Conservation (phyloP, 1,140 invertebrate species). For the Tetramorium simillimum region DNA sequence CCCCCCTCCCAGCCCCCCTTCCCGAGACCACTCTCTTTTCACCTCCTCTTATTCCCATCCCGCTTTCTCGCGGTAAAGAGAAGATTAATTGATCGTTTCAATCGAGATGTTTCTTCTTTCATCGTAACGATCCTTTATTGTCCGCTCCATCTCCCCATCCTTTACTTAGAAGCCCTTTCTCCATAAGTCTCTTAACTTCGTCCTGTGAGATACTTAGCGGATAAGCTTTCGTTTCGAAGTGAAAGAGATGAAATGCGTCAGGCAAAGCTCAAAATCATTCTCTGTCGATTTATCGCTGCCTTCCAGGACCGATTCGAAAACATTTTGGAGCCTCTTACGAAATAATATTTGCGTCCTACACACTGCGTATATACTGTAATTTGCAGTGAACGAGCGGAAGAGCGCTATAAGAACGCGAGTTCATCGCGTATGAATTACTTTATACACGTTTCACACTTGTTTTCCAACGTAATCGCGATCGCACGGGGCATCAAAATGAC, state of each 20-base stretch:
- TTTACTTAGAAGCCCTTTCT: background rate
- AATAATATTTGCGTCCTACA: conserved; percentile 23
- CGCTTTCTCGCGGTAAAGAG: conserved; percentile 47
- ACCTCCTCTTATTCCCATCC: conserved; percentile 13
- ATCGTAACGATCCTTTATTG: conserved; percentile 40
- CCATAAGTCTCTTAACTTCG: conserved; percentile 31
- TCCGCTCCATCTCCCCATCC: background rate
- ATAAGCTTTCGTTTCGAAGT: conserved; percentile 59
- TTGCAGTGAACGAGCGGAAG: conserved; percentile 2
- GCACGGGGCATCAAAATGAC: conserved; percentile 16
- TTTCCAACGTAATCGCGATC: background rate
- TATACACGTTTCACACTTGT: background rate
- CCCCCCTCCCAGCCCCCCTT: conserved; percentile 33
- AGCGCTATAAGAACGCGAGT: background rate
- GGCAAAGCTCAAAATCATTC: conserved; percentile 9
- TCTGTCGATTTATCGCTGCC: conserved; percentile 24
- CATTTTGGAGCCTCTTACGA: conserved; percentile 24
- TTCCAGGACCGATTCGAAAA: background rate
- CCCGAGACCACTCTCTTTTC: conserved; percentile 24
- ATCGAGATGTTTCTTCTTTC: conserved; percentile 62
- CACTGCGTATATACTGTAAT: conserved; percentile 22
- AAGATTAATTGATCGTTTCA: conserved; percentile 63
- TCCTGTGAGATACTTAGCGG: conserved; percentile 65
- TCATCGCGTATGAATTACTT: conserved; percentile 25
- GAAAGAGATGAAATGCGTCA: conserved; percentile 25